Evolutionary conservation across 1,140 invertebrate genomes (phyloP).

Genomic region (Nephotettix cincticeps): DNA sequence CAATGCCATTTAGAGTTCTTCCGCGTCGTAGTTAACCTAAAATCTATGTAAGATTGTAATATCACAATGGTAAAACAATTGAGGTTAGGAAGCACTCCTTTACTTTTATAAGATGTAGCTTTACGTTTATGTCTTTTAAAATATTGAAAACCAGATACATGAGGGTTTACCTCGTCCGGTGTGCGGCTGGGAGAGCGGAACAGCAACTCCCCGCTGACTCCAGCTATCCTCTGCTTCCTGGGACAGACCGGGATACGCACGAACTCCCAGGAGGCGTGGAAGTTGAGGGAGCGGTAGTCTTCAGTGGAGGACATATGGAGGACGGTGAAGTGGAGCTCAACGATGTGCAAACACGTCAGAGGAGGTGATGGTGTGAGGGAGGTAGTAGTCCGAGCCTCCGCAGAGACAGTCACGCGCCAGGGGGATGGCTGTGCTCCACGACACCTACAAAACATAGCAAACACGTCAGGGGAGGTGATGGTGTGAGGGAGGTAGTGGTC

Average conservation of each 20-base stretch:
- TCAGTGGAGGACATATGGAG: conserved; percentile 78
- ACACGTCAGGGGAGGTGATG: conserved; percentile 73
- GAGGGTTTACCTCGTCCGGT: conserved; percentile 65
- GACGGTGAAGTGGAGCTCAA: conserved; percentile 79
- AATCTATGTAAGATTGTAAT: too few relatives aligned
- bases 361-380: conserved; percentile 75
- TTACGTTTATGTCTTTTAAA: too few relatives aligned
- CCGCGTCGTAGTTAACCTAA: too few relatives aligned
- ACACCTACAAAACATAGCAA: too few relatives aligned
- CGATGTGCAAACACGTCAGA: conserved; percentile 67
- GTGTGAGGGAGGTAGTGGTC: conserved; percentile 61
- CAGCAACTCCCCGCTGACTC: conserved; percentile 73
- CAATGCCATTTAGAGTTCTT: too few relatives aligned
- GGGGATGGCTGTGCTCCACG: conserved; percentile 59
- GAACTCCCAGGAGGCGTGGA: conserved; percentile 83
- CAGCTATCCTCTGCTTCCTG: conserved; percentile 62
- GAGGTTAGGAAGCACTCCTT: too few relatives aligned
- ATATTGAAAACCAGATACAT: too few relatives aligned
- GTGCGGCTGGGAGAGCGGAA: conserved; percentile 57
- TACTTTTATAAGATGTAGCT: too few relatives aligned
- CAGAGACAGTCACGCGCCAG: conserved; percentile 72
- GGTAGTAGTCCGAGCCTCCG: conserved; percentile 53
- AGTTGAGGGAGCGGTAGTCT: conserved; percentile 78
- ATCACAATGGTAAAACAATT: too few relatives aligned
- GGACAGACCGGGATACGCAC: conserved; percentile 66